Conservation (phyloP, 2,888 invertebrate genomes). For the Pyrrhia umbra region DNA sequence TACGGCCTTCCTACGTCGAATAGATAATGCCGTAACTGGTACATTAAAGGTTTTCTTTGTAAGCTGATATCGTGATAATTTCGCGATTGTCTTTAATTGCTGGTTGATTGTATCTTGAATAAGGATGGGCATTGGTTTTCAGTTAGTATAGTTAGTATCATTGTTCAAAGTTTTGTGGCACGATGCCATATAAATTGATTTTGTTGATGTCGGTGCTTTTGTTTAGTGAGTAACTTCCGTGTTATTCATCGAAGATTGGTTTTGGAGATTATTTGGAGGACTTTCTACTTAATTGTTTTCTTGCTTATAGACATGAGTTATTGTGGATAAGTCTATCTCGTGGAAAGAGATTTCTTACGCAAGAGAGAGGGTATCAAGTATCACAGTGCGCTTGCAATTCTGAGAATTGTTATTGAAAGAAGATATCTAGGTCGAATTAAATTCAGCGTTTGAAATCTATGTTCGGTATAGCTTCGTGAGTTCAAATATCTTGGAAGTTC, state of each 20-base stretch:
- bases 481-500: slow-evolving; percentile 7
- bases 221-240: slow-evolving; percentile 6
- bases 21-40: slow-evolving; percentile 56
- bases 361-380: slow-evolving; percentile 6
- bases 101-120: slow-evolving; percentile 38
- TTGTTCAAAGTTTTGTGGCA: slow-evolving; percentile 56
- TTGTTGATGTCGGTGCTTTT: slow-evolving; percentile 18
- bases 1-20: slow-evolving; percentile 51
- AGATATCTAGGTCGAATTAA: background rate
- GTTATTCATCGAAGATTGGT: slow-evolving; percentile 18
- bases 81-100: slow-evolving; percentile 58
- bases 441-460: background rate
- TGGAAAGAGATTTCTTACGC: background rate
- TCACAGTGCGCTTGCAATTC: background rate
- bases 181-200: slow-evolving; percentile 55
- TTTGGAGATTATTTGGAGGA: background rate
- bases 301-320: background rate
- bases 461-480: background rate
- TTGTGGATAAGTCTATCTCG: background rate
- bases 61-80: slow-evolving; percentile 53
- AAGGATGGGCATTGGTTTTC: slow-evolving; percentile 52
- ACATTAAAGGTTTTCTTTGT: slow-evolving; percentile 48
- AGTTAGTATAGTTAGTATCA: slow-evolving; percentile 30
- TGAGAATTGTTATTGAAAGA: background rate
- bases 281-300: slow-evolving; percentile 3